phyloP scores from a whole-genome alignment of 2,888 invertebrate species.

The Trichopoda pennipes region DNA sequence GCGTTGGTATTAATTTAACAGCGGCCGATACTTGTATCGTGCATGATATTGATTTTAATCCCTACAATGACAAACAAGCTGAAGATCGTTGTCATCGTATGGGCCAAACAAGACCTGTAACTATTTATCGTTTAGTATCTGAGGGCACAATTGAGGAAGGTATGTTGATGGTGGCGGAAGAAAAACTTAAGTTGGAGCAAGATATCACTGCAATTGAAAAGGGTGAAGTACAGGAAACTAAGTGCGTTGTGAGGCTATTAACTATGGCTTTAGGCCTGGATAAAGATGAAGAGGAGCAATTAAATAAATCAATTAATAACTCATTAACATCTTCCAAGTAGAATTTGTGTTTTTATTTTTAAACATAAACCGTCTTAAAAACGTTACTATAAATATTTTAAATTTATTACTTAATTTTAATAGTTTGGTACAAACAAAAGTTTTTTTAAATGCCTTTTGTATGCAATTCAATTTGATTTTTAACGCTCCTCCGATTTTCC shows the following conservation, averaged over 20 bases:
- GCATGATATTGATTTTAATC: conserved; percentile 99
- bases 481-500: background rate
- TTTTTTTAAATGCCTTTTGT: conserved; percentile 21
- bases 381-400: conserved; percentile 24
- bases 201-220: conserved; percentile 87
- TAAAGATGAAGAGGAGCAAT: conserved; percentile 75
- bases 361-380: conserved; percentile 9
- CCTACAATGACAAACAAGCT: conserved; percentile 98
- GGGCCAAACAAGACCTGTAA: conserved; percentile 91
- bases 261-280: conserved; percentile 88
- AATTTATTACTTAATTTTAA: conserved; percentile 51
- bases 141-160: conserved; percentile 95
- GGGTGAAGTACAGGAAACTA: conserved; percentile 84
- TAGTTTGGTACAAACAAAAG: conserved; percentile 62
- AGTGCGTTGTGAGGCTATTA: conserved; percentile 89
- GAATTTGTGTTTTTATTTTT: conserved; percentile 23
- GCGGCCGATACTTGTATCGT: conserved; percentile 97
- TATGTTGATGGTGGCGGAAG: conserved; percentile 93
- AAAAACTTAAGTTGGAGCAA: conserved; percentile 94
- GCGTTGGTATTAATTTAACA: conserved; percentile 96
- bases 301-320: conserved; percentile 75
- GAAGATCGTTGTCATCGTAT: conserved; percentile 93
- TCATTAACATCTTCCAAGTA: conserved; percentile 73
- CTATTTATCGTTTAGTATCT: conserved; percentile 91
- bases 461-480: conserved; percentile 19